Conservation (phyloP, 2,797 vertebrate genomes). For the Euthynnus affinis region DNA sequence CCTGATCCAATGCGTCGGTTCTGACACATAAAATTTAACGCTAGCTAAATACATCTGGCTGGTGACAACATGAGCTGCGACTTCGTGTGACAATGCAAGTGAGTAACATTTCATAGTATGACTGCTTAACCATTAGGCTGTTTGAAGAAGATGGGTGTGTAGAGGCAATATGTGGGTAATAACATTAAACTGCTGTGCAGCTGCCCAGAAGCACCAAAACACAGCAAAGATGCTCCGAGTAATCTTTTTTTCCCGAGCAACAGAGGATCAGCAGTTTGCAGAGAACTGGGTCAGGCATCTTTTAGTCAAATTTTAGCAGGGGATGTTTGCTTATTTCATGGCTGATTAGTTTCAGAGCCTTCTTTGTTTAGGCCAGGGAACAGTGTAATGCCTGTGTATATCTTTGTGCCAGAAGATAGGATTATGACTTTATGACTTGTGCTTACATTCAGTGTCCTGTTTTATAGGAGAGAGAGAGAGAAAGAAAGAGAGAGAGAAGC, state of each 20-base stretch:
- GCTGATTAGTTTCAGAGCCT: constrained; percentile 25
- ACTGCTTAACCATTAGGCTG: background rate
- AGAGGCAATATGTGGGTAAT: background rate
- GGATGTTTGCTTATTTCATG: constrained; percentile 44
- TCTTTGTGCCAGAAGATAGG: constrained; percentile 5
- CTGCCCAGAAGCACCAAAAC: constrained; percentile 22
- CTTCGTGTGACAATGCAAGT: constrained; percentile 78
- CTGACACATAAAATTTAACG: constrained; percentile 19
- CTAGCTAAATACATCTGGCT: constrained; percentile 42
- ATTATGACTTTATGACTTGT: constrained; percentile 25
- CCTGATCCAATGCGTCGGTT: constrained; percentile 70
- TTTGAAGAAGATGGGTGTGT: background rate
- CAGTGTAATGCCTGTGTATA: constrained; percentile 5
- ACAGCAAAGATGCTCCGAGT: constrained; percentile 28
- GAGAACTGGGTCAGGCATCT: constrained; percentile 57
- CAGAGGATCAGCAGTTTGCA: constrained; percentile 38
- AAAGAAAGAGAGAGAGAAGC: too few relatives aligned
- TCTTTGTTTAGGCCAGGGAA: constrained; percentile 28
- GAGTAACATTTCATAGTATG: constrained; percentile 59
- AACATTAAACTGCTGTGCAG: constrained; percentile 36
- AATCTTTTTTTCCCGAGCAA: constrained; percentile 23
- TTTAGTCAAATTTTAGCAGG: constrained; percentile 42
- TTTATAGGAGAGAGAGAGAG: constrained; percentile 3
- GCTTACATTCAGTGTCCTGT: constrained; percentile 1
- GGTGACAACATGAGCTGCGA: constrained; percentile 70